These are phyloP conservation scores for Calameuta filiformis DNA, from an alignment of 2,888 invertebrate species.

Conservation along the genomic window DNA sequence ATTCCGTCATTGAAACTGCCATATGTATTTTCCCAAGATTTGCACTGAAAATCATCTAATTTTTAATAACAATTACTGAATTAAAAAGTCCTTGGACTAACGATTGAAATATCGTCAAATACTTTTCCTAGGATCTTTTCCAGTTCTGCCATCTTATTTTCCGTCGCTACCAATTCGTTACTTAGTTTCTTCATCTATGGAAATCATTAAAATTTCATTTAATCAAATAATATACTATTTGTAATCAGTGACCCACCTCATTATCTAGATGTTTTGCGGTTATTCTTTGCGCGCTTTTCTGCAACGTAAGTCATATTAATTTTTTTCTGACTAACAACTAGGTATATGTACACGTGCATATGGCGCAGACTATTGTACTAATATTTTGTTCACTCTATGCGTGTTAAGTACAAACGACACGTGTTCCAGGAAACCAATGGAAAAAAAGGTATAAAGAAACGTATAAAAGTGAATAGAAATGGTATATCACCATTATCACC, in stretches of 20 bases:
- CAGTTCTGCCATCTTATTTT: conserved; percentile 47
- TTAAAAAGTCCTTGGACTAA: not conserved
- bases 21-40: conserved; percentile 31
- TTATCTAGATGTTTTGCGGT: conserved; percentile 46
- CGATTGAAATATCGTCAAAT: not conserved
- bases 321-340: not conserved
- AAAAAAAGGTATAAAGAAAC: not conserved
- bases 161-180: conserved; percentile 40
- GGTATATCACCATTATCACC: not conserved
- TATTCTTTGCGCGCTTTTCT: conserved; percentile 52
- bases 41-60: conserved; percentile 53
- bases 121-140: conserved; percentile 55
- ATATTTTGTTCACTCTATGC: not conserved
- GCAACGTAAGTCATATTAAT: conserved; percentile 14
- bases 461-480: not conserved
- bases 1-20: conserved; percentile 11
- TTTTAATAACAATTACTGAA: conserved; percentile 46
- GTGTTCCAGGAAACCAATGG: not conserved
- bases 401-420: not conserved
- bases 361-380: not conserved
- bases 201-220: not conserved
- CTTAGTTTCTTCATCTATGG: conserved; percentile 48
- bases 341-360: not conserved
- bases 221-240: not conserved
- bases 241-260: conserved; percentile 42